These are phyloP conservation scores for Lasiurus cinereus DNA, from an alignment of 2,113 vertebrate genomes.

Conservation along the genomic window DNA sequence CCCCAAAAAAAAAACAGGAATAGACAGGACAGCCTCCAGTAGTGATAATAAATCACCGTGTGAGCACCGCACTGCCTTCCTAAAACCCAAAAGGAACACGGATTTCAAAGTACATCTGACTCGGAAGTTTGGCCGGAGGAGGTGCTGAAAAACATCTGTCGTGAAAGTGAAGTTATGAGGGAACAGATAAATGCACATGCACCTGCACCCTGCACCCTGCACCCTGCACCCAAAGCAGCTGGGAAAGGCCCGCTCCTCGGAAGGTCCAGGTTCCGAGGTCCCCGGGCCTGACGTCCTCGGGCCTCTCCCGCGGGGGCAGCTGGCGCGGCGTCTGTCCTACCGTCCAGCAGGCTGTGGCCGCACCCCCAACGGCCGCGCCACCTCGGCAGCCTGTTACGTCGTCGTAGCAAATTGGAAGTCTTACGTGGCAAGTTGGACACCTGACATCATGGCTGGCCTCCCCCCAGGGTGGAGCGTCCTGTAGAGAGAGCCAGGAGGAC, in stretches of 20 bases:
- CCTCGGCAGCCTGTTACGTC: too few species aligned
- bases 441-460: rapidly evolving
- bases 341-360: neutral
- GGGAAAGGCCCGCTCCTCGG: rapidly evolving
- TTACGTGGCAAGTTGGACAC: neutral
- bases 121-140: neutral
- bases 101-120: neutral
- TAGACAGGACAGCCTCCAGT: neutral
- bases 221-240: rapidly evolving
- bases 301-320: neutral
- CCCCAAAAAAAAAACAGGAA: neutral
- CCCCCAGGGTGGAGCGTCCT: rapidly evolving
- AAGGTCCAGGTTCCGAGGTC: rapidly evolving
- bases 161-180: neutral
- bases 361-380: neutral
- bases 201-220: too few species aligned
- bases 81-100: neutral
- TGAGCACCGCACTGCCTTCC: neutral
- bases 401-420: neutral
- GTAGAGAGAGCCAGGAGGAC: rapidly evolving
- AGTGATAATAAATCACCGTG: neutral
- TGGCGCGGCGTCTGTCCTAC: rapidly evolving
- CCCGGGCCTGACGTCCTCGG: rapidly evolving
- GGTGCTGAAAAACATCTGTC: too few species aligned
- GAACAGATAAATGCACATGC: rapidly evolving